These are phyloP conservation scores for Leptatherina wallacei DNA, from an alignment of 2,797 vertebrate genomes.

Conservation along the genomic window DNA sequence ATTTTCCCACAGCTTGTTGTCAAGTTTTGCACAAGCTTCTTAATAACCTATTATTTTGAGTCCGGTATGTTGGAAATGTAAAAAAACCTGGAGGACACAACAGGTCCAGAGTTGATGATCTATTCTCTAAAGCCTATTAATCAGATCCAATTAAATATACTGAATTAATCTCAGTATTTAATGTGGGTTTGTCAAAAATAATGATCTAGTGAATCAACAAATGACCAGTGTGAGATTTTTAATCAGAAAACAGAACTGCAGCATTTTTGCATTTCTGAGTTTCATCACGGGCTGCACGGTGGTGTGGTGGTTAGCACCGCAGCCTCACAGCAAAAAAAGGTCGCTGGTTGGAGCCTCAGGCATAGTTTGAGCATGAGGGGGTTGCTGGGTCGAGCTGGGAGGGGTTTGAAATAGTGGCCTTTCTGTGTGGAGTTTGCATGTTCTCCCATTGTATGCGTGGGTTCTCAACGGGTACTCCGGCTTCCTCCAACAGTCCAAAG, in stretches of 20 bases:
- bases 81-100: neutral
- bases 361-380: too few species aligned
- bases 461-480: too few species aligned
- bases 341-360: too few species aligned
- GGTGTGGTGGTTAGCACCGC: too few species aligned
- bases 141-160: neutral
- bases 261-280: neutral
- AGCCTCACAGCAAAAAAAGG: too few species aligned
- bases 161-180: neutral
- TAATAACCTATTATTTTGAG: neutral
- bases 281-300: neutral
- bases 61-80: neutral
- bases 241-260: neutral
- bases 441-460: too few species aligned
- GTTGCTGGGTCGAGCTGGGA: too few species aligned
- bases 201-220: neutral
- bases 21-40: neutral
- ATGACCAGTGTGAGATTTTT: neutral
- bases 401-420: too few species aligned
- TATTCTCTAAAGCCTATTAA: neutral
- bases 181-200: neutral
- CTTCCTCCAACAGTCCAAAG: too few species aligned
- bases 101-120: neutral
- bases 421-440: too few species aligned
- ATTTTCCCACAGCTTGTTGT: neutral